phyloP scores from a whole-genome alignment of 2,113 vertebrate genomes.

The Nannospalax galili region DNA sequence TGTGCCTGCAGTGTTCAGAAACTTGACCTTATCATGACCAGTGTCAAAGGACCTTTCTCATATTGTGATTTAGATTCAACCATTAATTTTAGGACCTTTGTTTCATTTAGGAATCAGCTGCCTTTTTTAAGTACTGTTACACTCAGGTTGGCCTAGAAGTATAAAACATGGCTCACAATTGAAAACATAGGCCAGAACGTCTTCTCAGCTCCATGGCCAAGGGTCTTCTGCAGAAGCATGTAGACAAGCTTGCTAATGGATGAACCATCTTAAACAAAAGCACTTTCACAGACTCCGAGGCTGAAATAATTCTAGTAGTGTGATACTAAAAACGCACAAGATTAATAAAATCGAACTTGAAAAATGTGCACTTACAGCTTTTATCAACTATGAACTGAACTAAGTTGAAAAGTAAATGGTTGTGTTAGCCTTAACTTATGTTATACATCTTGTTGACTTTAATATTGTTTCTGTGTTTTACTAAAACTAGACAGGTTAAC shows the following conservation, averaged over 20 bases:
- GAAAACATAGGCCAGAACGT: neutral
- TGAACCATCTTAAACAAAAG: neutral
- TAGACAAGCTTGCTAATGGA: neutral
- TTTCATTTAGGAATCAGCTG: neutral
- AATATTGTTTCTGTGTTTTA: neutral
- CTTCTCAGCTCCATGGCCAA: neutral
- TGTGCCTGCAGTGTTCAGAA: neutral
- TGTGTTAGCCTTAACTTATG: neutral
- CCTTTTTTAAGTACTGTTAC: neutral
- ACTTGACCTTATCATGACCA: neutral
- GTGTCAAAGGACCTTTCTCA: neutral
- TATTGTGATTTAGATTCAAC: neutral
- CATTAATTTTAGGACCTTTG: neutral
- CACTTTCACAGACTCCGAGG: neutral
- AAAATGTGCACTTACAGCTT: neutral
- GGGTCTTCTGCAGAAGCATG: neutral
- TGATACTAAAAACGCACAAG: neutral
- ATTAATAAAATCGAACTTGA: conserved; percentile 16
- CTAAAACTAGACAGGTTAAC: neutral
- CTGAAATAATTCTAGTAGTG: neutral
- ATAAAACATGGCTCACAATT: neutral
- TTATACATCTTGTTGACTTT: neutral
- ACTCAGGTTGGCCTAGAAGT: neutral
- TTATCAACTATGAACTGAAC: conserved; percentile 8
- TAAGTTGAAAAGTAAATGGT: conserved; percentile 1